Evolutionary conservation across 2,113 vertebrate species (phyloP).

Genomic region (Grallaria varia): DNA sequence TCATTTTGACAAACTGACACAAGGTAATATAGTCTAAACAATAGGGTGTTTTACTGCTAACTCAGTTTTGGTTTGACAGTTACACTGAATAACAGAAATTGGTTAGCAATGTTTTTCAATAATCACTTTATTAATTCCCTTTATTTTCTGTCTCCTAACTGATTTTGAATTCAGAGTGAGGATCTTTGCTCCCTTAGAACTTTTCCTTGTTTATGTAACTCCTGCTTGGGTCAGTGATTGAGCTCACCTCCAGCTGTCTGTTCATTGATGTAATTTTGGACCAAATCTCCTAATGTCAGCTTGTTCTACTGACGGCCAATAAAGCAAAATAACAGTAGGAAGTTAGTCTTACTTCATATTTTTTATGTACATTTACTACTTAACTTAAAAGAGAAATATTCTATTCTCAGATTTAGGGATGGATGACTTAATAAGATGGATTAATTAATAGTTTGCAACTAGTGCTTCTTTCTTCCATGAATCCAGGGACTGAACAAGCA

Average conservation of each 20-base stretch:
- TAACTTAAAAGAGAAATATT: background rate
- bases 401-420: background rate
- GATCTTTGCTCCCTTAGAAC: background rate
- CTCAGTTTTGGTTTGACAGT: background rate
- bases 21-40: background rate
- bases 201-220: background rate
- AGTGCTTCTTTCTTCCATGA: background rate
- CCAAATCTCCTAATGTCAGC: background rate
- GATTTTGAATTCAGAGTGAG: background rate
- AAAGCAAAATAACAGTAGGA: background rate
- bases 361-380: background rate
- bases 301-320: background rate
- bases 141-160: background rate
- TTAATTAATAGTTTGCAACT: background rate
- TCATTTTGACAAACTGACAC: background rate
- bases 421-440: background rate
- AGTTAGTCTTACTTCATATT: background rate
- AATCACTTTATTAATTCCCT: background rate
- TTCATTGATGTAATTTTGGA: background rate
- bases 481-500: background rate
- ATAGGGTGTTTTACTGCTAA: background rate
- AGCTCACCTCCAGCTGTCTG: background rate
- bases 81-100: background rate
- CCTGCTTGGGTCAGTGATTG: background rate
- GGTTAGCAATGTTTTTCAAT: background rate